Percentiles rank a stretch among this genome's conserved stretches.
These are phyloP conservation scores for Eurytoma adleriae DNA, from an alignment of 2,888 invertebrate genomes.

Conservation along the genomic window DNA sequence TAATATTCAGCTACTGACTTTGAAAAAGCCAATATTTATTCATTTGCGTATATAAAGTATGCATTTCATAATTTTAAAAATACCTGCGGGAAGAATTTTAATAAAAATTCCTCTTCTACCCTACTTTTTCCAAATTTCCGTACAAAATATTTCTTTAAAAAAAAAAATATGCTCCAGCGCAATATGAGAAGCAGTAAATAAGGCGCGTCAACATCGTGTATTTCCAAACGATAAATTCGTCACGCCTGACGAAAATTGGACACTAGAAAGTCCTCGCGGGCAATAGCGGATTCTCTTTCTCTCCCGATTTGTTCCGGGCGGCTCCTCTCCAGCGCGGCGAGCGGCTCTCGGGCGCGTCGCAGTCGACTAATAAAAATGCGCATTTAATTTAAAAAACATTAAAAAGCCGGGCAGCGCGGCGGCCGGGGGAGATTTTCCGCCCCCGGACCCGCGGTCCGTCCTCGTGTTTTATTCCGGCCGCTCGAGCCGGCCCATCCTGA, in stretches of 20 bases:
- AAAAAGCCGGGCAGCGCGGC: slow-evolving; percentile 7
- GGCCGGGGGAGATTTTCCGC: slow-evolving; percentile 20
- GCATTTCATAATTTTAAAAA: too few species aligned
- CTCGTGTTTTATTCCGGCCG: slow-evolving; percentile 38
- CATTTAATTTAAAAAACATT: slow-evolving; percentile 51
- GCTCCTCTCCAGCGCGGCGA: not conserved
- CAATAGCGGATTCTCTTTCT: not conserved
- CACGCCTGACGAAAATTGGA: slow-evolving; percentile 23
- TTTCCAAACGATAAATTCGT: slow-evolving; percentile 14
- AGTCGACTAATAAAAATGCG: slow-evolving; percentile 43
- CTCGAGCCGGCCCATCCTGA: slow-evolving; percentile 29
- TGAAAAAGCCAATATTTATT: too few species aligned
- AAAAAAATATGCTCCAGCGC: too few species aligned
- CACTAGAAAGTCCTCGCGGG: slow-evolving; percentile 11
- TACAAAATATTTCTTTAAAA: too few species aligned
- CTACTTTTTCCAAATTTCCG: too few species aligned
- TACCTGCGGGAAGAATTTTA: too few species aligned
- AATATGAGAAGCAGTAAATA: too few species aligned
- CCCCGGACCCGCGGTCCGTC: not conserved
- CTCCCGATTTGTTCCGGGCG: slow-evolving; percentile 4
- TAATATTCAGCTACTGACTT: not conserved
- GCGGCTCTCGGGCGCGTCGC: not conserved
- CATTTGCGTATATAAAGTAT: too few species aligned
- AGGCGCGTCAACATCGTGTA: too few species aligned
- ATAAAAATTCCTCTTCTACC: too few species aligned